Evolutionary conservation across 2,888 invertebrate genomes (phyloP).

Genomic region (Poecilobothrus nobilitatus): DNA sequence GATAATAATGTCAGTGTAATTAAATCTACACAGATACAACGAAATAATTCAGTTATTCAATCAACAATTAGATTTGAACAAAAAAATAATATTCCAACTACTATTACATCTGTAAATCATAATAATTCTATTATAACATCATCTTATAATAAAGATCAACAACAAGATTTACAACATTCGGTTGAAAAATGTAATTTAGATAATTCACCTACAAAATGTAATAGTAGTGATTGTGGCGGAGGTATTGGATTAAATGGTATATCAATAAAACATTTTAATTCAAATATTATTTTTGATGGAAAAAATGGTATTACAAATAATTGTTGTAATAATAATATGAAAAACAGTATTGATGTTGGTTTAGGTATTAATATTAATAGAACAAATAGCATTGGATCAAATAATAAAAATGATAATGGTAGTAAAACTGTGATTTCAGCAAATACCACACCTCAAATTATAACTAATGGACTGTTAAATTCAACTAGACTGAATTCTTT

Average conservation of each 20-base stretch:
- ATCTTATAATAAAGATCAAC: neutral
- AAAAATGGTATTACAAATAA: neutral
- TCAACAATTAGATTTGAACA: neutral
- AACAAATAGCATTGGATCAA: neutral
- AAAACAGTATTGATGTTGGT: neutral
- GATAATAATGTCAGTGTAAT: neutral
- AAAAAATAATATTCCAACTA: neutral
- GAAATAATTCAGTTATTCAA: constrained; percentile 1
- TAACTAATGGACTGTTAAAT: too few relatives aligned
- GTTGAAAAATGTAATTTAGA: neutral
- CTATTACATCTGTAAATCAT: neutral
- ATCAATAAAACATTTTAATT: neutral
- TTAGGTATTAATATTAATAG: neutral
- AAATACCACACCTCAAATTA: neutral
- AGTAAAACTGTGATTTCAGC: neutral
- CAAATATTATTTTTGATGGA: neutral
- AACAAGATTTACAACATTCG: neutral
- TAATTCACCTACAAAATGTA: neutral
- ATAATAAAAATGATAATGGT: neutral
- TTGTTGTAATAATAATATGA: neutral
- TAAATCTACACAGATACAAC: neutral
- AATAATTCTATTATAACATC: neutral
- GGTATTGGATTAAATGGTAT: neutral
- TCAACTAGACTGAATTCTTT: too few relatives aligned
- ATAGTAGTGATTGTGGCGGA: neutral